These are phyloP conservation scores for Gila orcuttii DNA, from an alignment of 2,113 vertebrate species.

Conservation along the genomic window DNA sequence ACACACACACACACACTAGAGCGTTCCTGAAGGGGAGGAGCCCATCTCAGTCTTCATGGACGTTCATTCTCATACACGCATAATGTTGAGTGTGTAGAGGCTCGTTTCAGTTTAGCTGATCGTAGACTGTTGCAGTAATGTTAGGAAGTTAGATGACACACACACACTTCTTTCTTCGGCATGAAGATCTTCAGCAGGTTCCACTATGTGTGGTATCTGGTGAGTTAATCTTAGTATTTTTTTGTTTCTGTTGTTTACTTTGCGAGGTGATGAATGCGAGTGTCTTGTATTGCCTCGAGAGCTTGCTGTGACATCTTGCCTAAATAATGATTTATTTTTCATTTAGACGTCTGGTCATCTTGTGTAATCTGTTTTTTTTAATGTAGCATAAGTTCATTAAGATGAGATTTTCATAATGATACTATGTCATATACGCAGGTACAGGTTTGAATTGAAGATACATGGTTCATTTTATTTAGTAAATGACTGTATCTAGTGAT, in stretches of 20 bases:
- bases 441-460: background rate
- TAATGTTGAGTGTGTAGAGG: background rate
- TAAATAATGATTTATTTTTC: background rate
- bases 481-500: too few species aligned
- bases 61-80: conserved; percentile 27
- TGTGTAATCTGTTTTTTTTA: background rate
- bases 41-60: conserved; percentile 6
- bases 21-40: conserved; percentile 31
- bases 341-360: background rate
- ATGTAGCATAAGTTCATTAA: background rate
- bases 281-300: background rate
- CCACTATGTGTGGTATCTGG: conserved; percentile 88
- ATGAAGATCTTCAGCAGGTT: conserved; percentile 88
- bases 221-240: conserved; percentile 69
- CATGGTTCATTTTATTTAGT: too few species aligned
- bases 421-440: background rate
- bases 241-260: background rate
- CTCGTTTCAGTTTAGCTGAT: background rate
- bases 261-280: background rate
- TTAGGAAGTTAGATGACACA: conserved; percentile 24
- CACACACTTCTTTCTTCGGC: conserved; percentile 41
- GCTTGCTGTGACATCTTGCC: background rate
- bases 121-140: background rate
- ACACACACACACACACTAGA: conserved; percentile 10
- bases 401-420: background rate